Evolutionary conservation across 2,113 vertebrate species (phyloP).

Genomic region (Mustelus asterias): DNA sequence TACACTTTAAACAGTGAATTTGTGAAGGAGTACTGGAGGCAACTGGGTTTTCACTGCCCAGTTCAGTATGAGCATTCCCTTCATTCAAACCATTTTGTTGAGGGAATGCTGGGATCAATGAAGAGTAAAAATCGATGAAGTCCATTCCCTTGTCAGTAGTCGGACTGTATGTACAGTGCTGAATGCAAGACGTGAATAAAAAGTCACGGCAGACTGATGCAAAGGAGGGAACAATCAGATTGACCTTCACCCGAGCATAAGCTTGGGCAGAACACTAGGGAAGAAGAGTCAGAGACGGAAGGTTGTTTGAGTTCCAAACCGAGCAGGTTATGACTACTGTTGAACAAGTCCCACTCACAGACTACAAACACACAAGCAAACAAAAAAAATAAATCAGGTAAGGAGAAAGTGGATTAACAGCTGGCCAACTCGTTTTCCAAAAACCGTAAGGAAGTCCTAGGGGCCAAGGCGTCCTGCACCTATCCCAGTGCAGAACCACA

Average conservation of each 20-base stretch:
- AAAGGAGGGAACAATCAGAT: slow-evolving; percentile 57
- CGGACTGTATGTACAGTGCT: slow-evolving; percentile 60
- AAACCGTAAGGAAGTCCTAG: slow-evolving; percentile 59
- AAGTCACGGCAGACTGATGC: slow-evolving; percentile 70
- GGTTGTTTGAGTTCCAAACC: slow-evolving; percentile 53
- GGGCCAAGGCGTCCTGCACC: slow-evolving; percentile 56
- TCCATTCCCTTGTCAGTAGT: slow-evolving; percentile 64
- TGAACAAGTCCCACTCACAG: slow-evolving; percentile 73
- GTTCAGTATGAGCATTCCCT: slow-evolving; percentile 70
- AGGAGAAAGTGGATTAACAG: slow-evolving; percentile 52
- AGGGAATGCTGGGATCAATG: slow-evolving; percentile 56
- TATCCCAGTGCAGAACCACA: slow-evolving; percentile 56
- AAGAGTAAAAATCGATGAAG: slow-evolving; percentile 59
- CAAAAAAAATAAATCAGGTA: slow-evolving; percentile 59
- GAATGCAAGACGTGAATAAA: slow-evolving; percentile 63
- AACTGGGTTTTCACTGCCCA: slow-evolving; percentile 49
- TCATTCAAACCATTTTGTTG: slow-evolving; percentile 50
- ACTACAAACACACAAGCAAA: slow-evolving; percentile 84
- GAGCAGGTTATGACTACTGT: slow-evolving; percentile 64
- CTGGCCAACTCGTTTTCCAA: slow-evolving; percentile 19
- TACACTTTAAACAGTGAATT: slow-evolving; percentile 79
- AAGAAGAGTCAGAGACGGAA: slow-evolving; percentile 58
- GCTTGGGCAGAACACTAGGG: slow-evolving; percentile 60
- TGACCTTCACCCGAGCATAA: slow-evolving; percentile 63
- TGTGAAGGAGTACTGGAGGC: slow-evolving; percentile 72